Conservation (phyloP, 2,888 invertebrate species). For the Chrysolina haemoptera region DNA sequence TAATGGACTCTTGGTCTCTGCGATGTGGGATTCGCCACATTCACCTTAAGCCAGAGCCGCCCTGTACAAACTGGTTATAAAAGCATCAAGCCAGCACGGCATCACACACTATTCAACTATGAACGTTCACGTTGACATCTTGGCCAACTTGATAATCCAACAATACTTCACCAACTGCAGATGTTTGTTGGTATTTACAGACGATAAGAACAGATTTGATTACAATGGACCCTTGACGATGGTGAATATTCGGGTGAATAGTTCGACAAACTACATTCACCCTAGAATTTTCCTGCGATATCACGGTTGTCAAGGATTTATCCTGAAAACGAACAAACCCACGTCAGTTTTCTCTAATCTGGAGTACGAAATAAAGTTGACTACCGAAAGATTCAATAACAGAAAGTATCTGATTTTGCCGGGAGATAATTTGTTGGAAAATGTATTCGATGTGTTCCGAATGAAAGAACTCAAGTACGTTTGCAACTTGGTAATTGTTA, state of each 20-base stretch:
- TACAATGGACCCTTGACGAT: slow-evolving; percentile 33
- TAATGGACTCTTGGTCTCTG: too few relatives aligned
- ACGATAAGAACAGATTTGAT: slow-evolving; percentile 43
- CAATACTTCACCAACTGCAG: slow-evolving; percentile 50
- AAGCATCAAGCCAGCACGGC: background rate
- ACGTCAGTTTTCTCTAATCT: slow-evolving; percentile 47
- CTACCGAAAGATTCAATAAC: slow-evolving; percentile 50
- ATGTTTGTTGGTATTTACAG: slow-evolving; percentile 51
- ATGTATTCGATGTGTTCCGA: slow-evolving; percentile 47
- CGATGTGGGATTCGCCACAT: too few relatives aligned
- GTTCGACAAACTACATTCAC: slow-evolving; percentile 26
- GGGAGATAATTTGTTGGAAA: slow-evolving; percentile 36
- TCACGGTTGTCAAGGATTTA: slow-evolving; percentile 57
- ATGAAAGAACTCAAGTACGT: slow-evolving; percentile 51
- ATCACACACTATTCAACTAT: slow-evolving; percentile 16
- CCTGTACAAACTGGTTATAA: background rate
- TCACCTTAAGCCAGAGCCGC: background rate
- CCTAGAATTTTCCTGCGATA: slow-evolving; percentile 50
- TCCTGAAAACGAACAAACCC: slow-evolving; percentile 51
- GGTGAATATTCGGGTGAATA: slow-evolving; percentile 39
- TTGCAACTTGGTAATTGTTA: slow-evolving; percentile 55
- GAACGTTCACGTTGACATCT: slow-evolving; percentile 39
- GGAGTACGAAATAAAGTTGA: slow-evolving; percentile 51
- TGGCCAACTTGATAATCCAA: slow-evolving; percentile 44
- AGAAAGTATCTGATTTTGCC: slow-evolving; percentile 53